Conservation (phyloP, 37 sponge, comb jelly and placozoan species). For the Chondrosia reniformis region DNA sequence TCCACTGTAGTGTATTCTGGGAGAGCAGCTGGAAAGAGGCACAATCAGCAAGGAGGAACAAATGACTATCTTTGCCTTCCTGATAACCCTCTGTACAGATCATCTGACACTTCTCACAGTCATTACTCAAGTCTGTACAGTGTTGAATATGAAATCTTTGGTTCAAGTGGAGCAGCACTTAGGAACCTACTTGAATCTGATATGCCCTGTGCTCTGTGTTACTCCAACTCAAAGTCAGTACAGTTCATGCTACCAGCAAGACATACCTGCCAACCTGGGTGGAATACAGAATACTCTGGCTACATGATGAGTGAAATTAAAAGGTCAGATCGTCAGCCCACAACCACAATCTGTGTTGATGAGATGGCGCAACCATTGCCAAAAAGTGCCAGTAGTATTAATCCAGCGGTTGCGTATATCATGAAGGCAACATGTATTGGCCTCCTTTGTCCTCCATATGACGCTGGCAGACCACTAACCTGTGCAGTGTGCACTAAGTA, state of each 20-base stretch:
- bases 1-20: not conserved
- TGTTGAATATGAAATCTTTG: constrained; percentile 1
- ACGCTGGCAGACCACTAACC: not conserved
- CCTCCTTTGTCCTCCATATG: not conserved
- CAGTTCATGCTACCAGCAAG: constrained; percentile 4
- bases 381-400: not conserved
- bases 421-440: not conserved
- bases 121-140: not conserved
- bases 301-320: not conserved
- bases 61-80: too few species aligned
- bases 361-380: not conserved
- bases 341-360: constrained; percentile 12
- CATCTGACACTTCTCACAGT: not conserved
- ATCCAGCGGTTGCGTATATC: not conserved
- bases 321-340: not conserved
- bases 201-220: constrained; percentile 21
- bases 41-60: not conserved
- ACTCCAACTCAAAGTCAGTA: not conserved
- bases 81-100: not conserved
- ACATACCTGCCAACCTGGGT: constrained; percentile 1
- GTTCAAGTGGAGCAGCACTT: not conserved
- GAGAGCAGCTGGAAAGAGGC: not conserved
- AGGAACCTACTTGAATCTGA: not conserved
- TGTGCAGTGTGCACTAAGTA: constrained; percentile 24
- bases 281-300: constrained; percentile 5